Percentiles rank a stretch among this genome's conserved stretches.
phyloP scores from a whole-genome alignment of 1,140 invertebrate genomes.

The Idris sp. region DNA sequence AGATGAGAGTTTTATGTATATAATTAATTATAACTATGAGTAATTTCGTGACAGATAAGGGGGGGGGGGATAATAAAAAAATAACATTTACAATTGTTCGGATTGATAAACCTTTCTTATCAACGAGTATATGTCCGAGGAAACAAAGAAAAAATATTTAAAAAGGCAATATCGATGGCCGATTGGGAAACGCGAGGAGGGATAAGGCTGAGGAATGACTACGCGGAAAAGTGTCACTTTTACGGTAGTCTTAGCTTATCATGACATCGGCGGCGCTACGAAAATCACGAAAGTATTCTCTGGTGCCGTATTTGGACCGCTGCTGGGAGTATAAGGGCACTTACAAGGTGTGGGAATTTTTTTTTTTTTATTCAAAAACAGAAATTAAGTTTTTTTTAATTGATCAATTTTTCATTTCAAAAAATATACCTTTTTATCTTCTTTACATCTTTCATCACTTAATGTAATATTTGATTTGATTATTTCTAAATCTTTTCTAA shows the following conservation, averaged over 20 bases:
- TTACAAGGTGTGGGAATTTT: constrained; percentile 39
- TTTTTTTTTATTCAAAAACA: no score
- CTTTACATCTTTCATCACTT: no score
- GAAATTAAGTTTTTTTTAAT: no score
- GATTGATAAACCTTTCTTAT: constrained; percentile 39
- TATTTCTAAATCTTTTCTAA: no score
- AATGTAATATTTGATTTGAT: no score
- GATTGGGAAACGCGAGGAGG: constrained; percentile 26
- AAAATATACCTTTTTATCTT: no score
- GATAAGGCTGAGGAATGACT: constrained; percentile 18
- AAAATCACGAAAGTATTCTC: constrained; percentile 39
- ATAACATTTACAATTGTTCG: constrained; percentile 12
- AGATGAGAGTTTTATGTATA: no score
- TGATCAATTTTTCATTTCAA: no score
- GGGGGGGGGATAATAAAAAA: no score
- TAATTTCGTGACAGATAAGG: no score
- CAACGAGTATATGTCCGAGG: constrained; percentile 1
- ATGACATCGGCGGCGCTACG: constrained; percentile 47
- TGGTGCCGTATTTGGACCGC: constrained; percentile 47
- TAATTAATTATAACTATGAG: no score
- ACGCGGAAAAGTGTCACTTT: constrained; percentile 5
- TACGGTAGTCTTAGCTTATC: constrained; percentile 16
- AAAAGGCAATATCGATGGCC: constrained; percentile 31
- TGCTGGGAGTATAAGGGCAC: constrained; percentile 46
- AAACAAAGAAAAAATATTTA: constrained; percentile 17